These are phyloP conservation scores for Eptesicus fuscus DNA, from an alignment of 2,113 vertebrate species.

Conservation along the genomic window DNA sequence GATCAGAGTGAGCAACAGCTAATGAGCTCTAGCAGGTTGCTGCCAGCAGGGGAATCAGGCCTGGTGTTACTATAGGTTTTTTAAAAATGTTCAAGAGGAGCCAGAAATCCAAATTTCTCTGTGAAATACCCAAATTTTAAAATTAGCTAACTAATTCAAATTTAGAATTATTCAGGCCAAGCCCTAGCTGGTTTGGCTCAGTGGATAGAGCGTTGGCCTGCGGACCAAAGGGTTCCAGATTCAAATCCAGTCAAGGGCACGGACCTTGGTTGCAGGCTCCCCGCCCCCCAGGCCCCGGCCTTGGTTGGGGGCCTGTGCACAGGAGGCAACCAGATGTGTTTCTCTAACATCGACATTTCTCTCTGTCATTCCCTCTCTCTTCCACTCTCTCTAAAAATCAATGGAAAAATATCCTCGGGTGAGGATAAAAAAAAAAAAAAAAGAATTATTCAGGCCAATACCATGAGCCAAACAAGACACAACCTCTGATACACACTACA, in stretches of 20 bases:
- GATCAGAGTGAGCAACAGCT: neutral
- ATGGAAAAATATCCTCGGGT: neutral
- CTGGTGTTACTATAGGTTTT: neutral
- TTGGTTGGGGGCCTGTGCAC: neutral
- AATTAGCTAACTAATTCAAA: neutral
- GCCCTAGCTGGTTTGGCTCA: neutral
- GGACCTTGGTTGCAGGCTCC: neutral
- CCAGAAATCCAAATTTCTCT: conserved; percentile 19
- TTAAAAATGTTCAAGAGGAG: neutral
- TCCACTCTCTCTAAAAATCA: neutral
- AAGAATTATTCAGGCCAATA: neutral
- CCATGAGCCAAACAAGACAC: neutral
- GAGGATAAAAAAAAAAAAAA: neutral
- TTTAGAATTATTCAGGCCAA: neutral
- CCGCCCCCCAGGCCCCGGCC: too few relatives aligned
- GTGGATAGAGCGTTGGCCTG: neutral
- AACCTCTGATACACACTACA: neutral
- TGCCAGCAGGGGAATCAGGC: neutral
- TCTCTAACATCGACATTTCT: neutral
- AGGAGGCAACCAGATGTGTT: neutral
- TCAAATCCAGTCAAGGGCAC: neutral
- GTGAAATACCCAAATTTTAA: conserved; percentile 28
- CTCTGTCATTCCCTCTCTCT: neutral
- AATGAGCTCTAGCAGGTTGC: neutral
- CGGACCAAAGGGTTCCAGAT: neutral